Conservation (phyloP, 2,888 invertebrate species). For the Tupiocoris notatus region DNA sequence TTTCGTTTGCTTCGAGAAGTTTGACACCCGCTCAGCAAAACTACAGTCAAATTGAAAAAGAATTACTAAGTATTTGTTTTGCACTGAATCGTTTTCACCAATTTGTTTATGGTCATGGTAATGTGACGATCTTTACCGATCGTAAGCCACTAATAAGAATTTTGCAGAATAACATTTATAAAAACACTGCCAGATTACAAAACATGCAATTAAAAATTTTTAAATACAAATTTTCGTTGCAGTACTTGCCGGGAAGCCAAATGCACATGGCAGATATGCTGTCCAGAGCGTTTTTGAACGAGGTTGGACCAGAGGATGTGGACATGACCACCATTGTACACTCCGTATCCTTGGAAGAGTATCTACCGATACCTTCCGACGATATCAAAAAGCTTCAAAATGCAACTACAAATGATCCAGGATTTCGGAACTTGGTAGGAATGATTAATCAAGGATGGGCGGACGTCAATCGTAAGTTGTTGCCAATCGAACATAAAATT, state of each 20-base stretch:
- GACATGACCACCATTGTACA: slow-evolving; percentile 23
- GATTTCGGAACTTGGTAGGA: background rate
- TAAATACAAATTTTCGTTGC: slow-evolving; percentile 17
- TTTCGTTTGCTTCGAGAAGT: slow-evolving; percentile 43
- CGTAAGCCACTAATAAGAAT: no score
- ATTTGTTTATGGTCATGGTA: background rate
- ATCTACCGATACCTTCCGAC: slow-evolving; percentile 14
- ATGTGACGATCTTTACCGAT: background rate
- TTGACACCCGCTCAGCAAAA: slow-evolving; percentile 43
- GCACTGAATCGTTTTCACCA: no score
- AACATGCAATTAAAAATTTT: no score
- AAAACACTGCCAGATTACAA: slow-evolving; percentile 21
- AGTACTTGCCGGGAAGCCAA: slow-evolving; percentile 16
- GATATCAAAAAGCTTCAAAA: background rate
- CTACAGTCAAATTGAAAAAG: slow-evolving; percentile 50
- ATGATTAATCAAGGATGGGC: slow-evolving; percentile 6
- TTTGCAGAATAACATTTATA: background rate
- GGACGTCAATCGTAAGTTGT: slow-evolving; percentile 6
- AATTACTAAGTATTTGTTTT: slow-evolving; percentile 9
- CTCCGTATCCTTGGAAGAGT: slow-evolving; percentile 17
- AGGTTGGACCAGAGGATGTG: slow-evolving; percentile 14
- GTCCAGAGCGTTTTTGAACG: slow-evolving; percentile 2
- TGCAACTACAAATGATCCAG: slow-evolving; percentile 1
- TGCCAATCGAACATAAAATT: slow-evolving; percentile 19
- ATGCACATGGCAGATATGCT: slow-evolving; percentile 27